Conservation (phyloP, 1,140 invertebrate species). For the Tachypleus tridentatus region DNA sequence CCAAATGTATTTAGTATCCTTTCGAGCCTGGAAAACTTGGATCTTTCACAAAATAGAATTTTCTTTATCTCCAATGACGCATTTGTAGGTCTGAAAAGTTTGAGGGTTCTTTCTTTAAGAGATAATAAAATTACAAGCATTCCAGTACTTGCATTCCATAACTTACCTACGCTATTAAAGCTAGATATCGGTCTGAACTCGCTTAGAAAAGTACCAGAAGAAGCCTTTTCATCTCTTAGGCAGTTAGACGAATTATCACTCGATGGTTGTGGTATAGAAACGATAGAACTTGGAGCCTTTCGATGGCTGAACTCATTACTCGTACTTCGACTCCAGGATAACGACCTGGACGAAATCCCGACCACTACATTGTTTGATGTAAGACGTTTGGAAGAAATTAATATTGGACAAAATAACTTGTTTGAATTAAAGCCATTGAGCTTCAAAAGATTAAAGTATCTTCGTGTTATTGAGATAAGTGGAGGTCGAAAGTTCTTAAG, state of each 20-base stretch:
- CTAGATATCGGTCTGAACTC: conserved; percentile 70
- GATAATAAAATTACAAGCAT: conserved; percentile 61
- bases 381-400: conserved; percentile 22
- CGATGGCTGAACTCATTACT: conserved; percentile 56
- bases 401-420: conserved; percentile 23
- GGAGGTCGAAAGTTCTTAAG: conserved; percentile 28
- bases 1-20: conserved; percentile 59
- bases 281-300: conserved; percentile 61
- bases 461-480: conserved; percentile 27
- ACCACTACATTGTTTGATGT: conserved; percentile 55
- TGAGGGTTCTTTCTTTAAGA: conserved; percentile 66
- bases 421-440: conserved; percentile 11
- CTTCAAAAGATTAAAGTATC: conserved; percentile 20
- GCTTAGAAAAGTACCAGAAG: conserved; percentile 48
- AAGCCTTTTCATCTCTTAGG: conserved; percentile 44
- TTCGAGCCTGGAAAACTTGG: conserved; percentile 64
- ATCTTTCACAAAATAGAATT: conserved; percentile 75
- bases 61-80: conserved; percentile 62
- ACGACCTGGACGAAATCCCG: conserved; percentile 57
- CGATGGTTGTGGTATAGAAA: conserved; percentile 61
- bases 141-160: conserved; percentile 48
- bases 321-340: conserved; percentile 61
- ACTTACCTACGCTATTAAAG: conserved; percentile 42
- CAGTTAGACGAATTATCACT: conserved; percentile 62
- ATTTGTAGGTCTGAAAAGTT: conserved; percentile 56